phyloP scores from a whole-genome alignment of 2,888 invertebrate species.

The Agrochola litura region DNA sequence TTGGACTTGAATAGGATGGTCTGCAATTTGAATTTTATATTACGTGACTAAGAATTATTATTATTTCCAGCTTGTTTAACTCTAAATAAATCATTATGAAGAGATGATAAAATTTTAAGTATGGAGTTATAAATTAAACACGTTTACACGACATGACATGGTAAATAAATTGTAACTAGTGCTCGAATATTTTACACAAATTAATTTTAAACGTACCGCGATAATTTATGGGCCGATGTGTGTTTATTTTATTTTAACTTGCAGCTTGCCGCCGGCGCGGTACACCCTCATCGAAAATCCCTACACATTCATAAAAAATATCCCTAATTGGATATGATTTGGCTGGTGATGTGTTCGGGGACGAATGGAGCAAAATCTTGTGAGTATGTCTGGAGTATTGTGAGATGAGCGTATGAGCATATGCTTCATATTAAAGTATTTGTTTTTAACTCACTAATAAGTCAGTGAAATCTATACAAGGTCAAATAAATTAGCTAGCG shows the following conservation, averaged over 20 bases:
- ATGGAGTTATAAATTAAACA: slow-evolving; percentile 44
- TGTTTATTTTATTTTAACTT: slow-evolving; percentile 56
- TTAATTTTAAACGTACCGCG: slow-evolving; percentile 57
- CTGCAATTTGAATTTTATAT: slow-evolving; percentile 4
- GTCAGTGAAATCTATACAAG: neutral
- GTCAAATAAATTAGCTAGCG: neutral
- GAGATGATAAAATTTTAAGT: slow-evolving; percentile 34
- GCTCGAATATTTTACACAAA: slow-evolving; percentile 52
- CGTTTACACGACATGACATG: slow-evolving; percentile 41
- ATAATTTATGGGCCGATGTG: slow-evolving; percentile 54
- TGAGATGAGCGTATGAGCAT: neutral
- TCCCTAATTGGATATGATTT: neutral
- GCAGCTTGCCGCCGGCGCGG: neutral
- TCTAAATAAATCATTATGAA: slow-evolving; percentile 40
- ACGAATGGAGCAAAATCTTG: neutral
- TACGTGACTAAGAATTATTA: slow-evolving; percentile 6
- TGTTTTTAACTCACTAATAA: neutral
- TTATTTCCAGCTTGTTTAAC: slow-evolving; percentile 20
- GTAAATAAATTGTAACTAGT: slow-evolving; percentile 52
- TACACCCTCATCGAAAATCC: neutral
- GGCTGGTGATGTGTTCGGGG: neutral
- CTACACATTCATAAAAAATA: slow-evolving; percentile 9
- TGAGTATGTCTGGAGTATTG: neutral
- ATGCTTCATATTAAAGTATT: neutral
- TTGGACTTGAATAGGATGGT: slow-evolving; percentile 22